A percentile compares a stretch with the other conserved stretches of the same genome.
Evolutionary conservation across 1,140 invertebrate genomes (phyloP).

Genomic region (Aphaenogaster ashmeadi): DNA sequence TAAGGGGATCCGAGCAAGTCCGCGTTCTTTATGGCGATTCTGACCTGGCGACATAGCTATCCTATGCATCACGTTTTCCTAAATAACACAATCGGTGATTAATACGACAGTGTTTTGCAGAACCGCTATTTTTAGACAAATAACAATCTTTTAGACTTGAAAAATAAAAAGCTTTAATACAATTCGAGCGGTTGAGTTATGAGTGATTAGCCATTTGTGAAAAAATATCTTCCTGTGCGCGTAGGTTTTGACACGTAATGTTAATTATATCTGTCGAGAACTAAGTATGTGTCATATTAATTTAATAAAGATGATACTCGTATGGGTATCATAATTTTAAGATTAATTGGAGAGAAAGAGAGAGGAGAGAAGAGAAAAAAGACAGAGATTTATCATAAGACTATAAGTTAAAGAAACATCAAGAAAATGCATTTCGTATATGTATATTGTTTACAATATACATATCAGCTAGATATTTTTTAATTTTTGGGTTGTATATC

Average conservation of each 20-base stretch:
- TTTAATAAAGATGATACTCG: neutral
- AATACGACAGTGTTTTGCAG: neutral
- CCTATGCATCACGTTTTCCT: conserved; percentile 22
- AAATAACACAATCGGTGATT: conserved; percentile 27
- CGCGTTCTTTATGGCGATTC: conserved; percentile 34
- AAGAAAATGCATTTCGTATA: too few species aligned
- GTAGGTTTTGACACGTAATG: neutral
- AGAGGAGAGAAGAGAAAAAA: neutral
- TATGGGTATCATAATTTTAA: neutral
- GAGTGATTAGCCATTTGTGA: neutral
- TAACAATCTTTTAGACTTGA: neutral
- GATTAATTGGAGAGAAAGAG: neutral
- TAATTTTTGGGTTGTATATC: too few species aligned
- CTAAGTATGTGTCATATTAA: neutral
- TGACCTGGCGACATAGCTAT: conserved; percentile 34
- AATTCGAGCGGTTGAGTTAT: neutral
- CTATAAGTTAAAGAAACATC: too few species aligned
- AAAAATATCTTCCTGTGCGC: neutral
- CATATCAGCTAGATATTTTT: too few species aligned
- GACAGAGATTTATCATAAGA: too few species aligned
- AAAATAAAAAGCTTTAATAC: neutral
- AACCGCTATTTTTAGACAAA: neutral
- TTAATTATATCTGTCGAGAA: neutral
- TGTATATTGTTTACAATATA: too few species aligned
- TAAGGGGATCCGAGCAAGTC: conserved; percentile 63